These are phyloP conservation scores for Alces alces DNA, from an alignment of 2,113 vertebrate species.

Conservation along the genomic window DNA sequence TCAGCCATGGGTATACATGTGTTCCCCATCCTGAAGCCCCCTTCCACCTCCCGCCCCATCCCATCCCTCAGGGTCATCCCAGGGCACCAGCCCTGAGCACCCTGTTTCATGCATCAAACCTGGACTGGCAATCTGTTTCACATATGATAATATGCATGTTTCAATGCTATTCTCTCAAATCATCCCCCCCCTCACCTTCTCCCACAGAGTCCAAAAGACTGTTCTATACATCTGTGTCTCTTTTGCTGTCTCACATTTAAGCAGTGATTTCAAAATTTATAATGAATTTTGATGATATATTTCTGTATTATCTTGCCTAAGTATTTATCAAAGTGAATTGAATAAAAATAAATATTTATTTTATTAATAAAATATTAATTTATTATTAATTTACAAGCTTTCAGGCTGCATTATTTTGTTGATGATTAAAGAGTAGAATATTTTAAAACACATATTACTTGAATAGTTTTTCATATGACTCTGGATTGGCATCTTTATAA, in stretches of 20 bases:
- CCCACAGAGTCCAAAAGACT: background rate
- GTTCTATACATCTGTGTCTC: background rate
- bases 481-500: background rate
- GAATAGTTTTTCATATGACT: background rate
- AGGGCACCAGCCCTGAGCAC: background rate
- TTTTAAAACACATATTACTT: background rate
- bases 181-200: background rate
- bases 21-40: background rate
- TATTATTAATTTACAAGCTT: background rate
- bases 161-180: background rate
- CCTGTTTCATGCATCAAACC: background rate
- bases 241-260: background rate
- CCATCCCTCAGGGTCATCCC: background rate
- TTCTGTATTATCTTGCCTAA: background rate
- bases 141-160: background rate
- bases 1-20: background rate
- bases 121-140: background rate
- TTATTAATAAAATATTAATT: background rate
- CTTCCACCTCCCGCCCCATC: background rate
- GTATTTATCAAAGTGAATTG: background rate
- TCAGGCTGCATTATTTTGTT: background rate
- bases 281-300: background rate
- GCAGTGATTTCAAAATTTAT: background rate
- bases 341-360: background rate
- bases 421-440: background rate